Conservation (phyloP, 2,888 invertebrate species). For the Spatulosminthurus flaviceps region DNA sequence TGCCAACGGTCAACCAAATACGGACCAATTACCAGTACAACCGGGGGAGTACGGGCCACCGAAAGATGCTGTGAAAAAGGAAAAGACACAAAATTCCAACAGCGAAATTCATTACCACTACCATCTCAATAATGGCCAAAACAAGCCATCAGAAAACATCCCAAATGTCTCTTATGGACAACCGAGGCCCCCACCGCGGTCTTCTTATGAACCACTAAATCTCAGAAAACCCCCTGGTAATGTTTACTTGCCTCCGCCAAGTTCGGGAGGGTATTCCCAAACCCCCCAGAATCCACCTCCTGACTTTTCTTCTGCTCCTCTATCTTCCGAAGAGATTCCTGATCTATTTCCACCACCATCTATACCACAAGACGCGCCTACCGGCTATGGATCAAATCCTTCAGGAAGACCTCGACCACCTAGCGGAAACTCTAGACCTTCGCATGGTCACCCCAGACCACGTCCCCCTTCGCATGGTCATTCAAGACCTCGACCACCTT, state of each 20-base stretch:
- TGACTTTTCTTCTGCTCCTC: not conserved
- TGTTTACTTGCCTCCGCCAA: not conserved
- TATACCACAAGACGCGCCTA: no score
- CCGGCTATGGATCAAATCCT: no score
- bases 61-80: not conserved
- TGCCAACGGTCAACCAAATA: slow-evolving; percentile 38
- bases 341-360: no score
- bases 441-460: not conserved
- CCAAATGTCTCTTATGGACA: not conserved
- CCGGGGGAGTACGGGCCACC: not conserved
- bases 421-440: not conserved
- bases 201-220: not conserved
- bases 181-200: not conserved
- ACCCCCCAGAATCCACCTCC: not conserved
- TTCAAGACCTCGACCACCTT: not conserved
- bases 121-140: slow-evolving; percentile 48
- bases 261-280: not conserved
- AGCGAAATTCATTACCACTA: slow-evolving; percentile 61
- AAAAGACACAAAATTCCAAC: slow-evolving; percentile 34
- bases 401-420: no score
- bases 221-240: not conserved
- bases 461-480: not conserved
- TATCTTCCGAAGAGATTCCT: no score
- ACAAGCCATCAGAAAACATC: not conserved
- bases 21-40: slow-evolving; percentile 40